Evolutionary conservation across 2,113 vertebrate species (phyloP).

Genomic region (Cacatua alba): DNA sequence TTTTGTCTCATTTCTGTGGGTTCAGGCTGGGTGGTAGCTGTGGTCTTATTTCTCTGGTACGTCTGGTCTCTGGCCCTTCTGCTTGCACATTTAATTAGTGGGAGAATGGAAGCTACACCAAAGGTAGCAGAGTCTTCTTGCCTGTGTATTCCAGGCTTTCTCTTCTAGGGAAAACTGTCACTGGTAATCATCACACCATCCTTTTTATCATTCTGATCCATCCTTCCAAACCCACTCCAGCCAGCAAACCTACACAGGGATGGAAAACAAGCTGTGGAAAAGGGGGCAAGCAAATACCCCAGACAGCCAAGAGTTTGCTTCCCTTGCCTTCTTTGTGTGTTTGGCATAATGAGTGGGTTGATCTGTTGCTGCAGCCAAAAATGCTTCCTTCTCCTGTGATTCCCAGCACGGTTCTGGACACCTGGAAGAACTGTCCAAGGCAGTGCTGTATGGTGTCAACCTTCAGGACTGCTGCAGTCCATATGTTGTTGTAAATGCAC

Average conservation of each 20-base stretch:
- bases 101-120: background rate
- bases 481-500: fast-evolving
- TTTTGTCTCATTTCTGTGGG: background rate
- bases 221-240: background rate
- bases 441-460: background rate
- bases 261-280: background rate
- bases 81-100: background rate
- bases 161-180: background rate
- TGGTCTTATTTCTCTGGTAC: background rate
- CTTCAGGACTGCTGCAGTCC: background rate
- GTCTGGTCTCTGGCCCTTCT: background rate
- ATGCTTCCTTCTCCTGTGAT: background rate
- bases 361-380: background rate
- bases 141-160: background rate
- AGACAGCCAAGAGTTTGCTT: background rate
- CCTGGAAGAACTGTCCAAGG: background rate
- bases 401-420: fast-evolving
- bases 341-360: background rate
- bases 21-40: background rate
- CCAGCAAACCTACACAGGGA: background rate
- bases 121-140: background rate
- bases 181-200: background rate
- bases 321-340: background rate
- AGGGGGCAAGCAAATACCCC: background rate
- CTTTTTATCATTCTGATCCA: background rate